Evolutionary conservation across 1,140 invertebrate genomes (phyloP), one percentile per base, ranked within the genome.

Genomic region (Ridgeia piscesae): DNA sequence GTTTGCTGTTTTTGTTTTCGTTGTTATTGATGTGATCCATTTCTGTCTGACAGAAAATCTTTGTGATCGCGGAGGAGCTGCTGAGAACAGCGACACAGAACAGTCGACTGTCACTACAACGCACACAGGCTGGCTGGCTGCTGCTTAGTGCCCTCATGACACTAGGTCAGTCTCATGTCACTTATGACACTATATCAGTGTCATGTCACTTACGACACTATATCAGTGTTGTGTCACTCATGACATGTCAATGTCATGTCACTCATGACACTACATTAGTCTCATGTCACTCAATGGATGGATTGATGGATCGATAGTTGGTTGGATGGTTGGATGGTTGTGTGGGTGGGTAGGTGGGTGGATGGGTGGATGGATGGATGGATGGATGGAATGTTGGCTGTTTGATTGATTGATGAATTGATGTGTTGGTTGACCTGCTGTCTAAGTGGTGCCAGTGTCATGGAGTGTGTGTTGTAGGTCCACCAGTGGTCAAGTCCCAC

Each of bases 41-140:
- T 27, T 6, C n/a, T 17, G 42, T 91, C 21, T 58, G 6, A n/a
- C 94, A 97, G 97, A 97, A 98, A 94, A 98, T 99, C 89, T 99
- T 99, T 95, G 99, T 98, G 95, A 98, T 99, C 77, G 99, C 99
- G 34, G 99, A 99, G 96, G 99, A 99, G 95, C 96, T 99, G 91
- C 96, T 99, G 34, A 97, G 99, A 94, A 99, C 98, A 94, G 99
- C 99, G n/a, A 98, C 98, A 95, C 99, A 99, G 96, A 99, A 99
- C 96, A 99, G 98, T 95, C 97, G 99, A 93, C 96, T 99, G 92
- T 99, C 99, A 21, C 97, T 99, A 89, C 98, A 99, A 95, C 97
- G 99, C 95, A 99, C 99, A 77, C 98, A 99, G 95, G 98, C 99
- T 92, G 99, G 99, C 31, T 99, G 99, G 99, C 97, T 99, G 33